phyloP scores from a whole-genome alignment of 23 tunicate genomes.

The Trididemnum nubilum region DNA sequence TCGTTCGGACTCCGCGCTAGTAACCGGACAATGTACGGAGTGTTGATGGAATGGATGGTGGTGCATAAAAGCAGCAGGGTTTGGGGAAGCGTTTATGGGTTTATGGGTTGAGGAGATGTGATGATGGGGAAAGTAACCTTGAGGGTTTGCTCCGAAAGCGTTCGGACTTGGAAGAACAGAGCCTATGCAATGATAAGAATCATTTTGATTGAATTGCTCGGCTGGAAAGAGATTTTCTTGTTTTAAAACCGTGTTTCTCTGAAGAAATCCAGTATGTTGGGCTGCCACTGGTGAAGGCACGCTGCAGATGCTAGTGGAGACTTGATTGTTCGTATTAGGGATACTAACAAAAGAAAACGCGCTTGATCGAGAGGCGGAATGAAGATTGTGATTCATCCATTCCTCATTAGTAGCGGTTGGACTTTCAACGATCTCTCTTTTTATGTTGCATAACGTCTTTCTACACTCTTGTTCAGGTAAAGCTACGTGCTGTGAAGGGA shows the following conservation, averaged over 20 bases:
- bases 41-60: too few relatives aligned
- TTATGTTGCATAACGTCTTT: neutral
- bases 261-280: neutral
- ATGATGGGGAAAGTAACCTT: neutral
- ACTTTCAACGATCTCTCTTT: neutral
- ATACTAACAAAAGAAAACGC: neutral
- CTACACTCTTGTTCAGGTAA: neutral
- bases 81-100: too few relatives aligned
- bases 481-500: neutral
- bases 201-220: constrained; percentile 21
- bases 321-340: neutral
- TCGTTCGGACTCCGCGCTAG: neutral
- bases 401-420: neutral
- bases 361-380: neutral
- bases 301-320: neutral
- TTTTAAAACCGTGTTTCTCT: constrained; percentile 3
- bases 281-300: too few relatives aligned
- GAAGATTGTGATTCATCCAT: neutral
- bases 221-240: constrained; percentile 33
- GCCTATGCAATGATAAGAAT: neutral
- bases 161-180: neutral
- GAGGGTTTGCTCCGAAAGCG: constrained; percentile 5
- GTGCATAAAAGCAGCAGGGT: too few relatives aligned
- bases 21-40: neutral
- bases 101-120: too few relatives aligned